Base-by-base conservation (phyloP, 2,113 vertebrate species). In the Actinemys pallida region DNA sequence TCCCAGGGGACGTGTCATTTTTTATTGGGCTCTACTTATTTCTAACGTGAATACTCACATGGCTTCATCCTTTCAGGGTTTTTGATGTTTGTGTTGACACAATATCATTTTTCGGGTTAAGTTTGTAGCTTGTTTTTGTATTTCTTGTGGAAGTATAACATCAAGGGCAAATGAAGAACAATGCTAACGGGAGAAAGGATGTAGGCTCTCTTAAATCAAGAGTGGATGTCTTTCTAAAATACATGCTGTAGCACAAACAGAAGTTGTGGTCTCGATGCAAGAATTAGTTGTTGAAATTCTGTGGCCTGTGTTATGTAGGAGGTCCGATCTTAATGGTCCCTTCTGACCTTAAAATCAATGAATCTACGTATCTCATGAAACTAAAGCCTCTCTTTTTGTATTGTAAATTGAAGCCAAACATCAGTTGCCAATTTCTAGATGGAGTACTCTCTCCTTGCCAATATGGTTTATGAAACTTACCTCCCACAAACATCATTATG, bases 1-100 rank as follows among this genome's bases (percentile, higher is more conserved):
- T 96, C 62, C 94, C 62, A 42, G 25, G 24, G 94, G 42, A 52
- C 92, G 42, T 27, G 93, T 72, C 88, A 17, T 22, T 94, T 25
- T 93, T 49, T 47, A 2, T 29, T 91, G 79, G 80, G 47, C 56
- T 90, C 87, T 89, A 62, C 47, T 89, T 20, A 72, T 91, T 79
- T 4, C 31, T 69, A 35, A 35, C 84, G 31, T 2, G 65, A 79
- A 91, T 7, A 2, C 57, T 94, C 76, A 59, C 42, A 7, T 39
- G 0, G 1, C 84, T 93, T 96, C 72, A 12, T 69, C 62, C 84
- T 88, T 56, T 82, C 78, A 69, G 62, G 87, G 84, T 52, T 59
- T 57, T 94, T 56, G 42, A 39, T 49, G 89, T 17, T 76, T 83
- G 52, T 0, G 0, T 86, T 89, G 83, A 80, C 54, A 72, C 93